Base-by-base conservation (phyloP, 2,888 invertebrate species). In the Xylophagus ater region DNA sequence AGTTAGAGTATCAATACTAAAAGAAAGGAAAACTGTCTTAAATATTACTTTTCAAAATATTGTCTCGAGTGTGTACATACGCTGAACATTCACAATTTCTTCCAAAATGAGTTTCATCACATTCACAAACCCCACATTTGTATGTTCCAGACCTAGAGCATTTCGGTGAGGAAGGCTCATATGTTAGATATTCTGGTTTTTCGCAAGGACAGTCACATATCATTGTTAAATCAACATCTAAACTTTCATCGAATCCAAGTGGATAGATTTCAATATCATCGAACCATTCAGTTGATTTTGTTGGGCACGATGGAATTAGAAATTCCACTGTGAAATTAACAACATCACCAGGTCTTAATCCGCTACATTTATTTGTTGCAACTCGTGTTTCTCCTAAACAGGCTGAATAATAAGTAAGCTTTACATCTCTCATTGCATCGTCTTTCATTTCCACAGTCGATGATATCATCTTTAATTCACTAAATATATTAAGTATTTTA, bases 201-300 rank as follows among this genome's bases (percentile, higher is more conserved):
- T 96, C 96, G 60, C 97, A 94, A 9, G 84, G 81, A 57, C 94
- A 94, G 54, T 87, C 84, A 57, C 94, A 94, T 37, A 87, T 66
- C 75, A 92, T 85, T 55, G 88, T 81, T 44, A 94, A 67, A 51
- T 87, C 79, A 6, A 94, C 77, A 2, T 73, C 71, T 28, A 93
- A 70, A 45, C 79, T 78, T 62, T 94, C 93, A 26, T 84, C 81
- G 45, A 93, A 77, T 43, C 92, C 93, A 15, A 92, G 86, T 1
- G 93, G 93, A 56, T 87, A 87, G 51, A 94, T 86, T 44, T 76
- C 73, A 55, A 94, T 80, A 1, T 69, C 73, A 59, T 86, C 83
- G 44, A 71, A 73, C 81, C 86, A 83, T 49, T 85, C 80, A 17
- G 68, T 72, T 13, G 69, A 72, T 55, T 85, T 76, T 49, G 78